These are phyloP conservation scores for Lepisosteus osseus DNA, from an alignment of 2,113 vertebrate species.

Conservation along the genomic window DNA sequence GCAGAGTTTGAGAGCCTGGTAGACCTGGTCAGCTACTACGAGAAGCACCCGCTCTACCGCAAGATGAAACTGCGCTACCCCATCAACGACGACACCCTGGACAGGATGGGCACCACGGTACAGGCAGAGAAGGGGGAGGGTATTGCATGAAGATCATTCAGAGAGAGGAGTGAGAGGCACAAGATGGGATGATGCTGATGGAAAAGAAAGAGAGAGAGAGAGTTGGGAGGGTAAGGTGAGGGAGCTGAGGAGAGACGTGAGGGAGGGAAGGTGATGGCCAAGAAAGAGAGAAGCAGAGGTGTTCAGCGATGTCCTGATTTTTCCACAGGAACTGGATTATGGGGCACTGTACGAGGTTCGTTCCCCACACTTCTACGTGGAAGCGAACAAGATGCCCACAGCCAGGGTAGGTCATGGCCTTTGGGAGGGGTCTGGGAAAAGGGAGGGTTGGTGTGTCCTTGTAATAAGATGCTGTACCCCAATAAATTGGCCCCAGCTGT, in stretches of 20 bases:
- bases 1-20: slow-evolving; percentile 82
- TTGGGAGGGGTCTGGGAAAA: background rate
- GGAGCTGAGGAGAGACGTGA: too few species aligned
- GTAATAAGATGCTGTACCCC: too few species aligned
- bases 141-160: too few species aligned
- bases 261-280: too few species aligned
- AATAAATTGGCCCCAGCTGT: too few species aligned
- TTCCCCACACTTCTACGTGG: slow-evolving; percentile 81
- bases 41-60: slow-evolving; percentile 80
- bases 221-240: too few species aligned
- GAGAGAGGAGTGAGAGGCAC: background rate
- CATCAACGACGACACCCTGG: slow-evolving; percentile 82
- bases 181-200: background rate
- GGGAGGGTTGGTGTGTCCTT: too few species aligned
- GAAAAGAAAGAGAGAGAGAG: background rate
- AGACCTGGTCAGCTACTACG: slow-evolving; percentile 80
- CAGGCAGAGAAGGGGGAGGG: slow-evolving; percentile 26
- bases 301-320: background rate
- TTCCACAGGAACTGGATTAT: slow-evolving; percentile 77
- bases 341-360: slow-evolving; percentile 80
- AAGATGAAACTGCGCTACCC: slow-evolving; percentile 85
- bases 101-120: slow-evolving; percentile 82
- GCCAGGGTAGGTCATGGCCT: slow-evolving; percentile 64
- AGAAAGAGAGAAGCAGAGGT: background rate
- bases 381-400: slow-evolving; percentile 85